These are phyloP conservation scores for Jacana jacana DNA, from an alignment of 2,113 vertebrate genomes.

Conservation along the genomic window DNA sequence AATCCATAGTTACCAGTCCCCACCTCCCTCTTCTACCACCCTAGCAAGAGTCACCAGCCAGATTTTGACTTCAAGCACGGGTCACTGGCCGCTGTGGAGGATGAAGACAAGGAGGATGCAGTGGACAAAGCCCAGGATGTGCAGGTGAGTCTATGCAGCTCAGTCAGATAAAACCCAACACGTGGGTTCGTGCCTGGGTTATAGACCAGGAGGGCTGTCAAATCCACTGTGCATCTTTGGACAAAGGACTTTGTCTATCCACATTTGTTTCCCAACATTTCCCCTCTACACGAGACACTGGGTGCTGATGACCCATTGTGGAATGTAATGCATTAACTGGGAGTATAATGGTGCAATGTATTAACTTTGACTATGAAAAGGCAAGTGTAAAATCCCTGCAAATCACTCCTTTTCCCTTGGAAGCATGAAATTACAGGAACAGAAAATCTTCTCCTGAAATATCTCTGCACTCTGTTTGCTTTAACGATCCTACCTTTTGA, in stretches of 20 bases:
- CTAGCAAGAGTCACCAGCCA: background rate
- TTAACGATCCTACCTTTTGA: conserved; percentile 10
- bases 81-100: background rate
- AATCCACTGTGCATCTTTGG: background rate
- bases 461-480: background rate
- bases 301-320: background rate
- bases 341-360: background rate
- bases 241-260: background rate
- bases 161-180: background rate
- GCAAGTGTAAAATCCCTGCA: background rate
- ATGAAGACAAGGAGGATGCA: background rate
- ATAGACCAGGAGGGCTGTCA: background rate
- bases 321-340: background rate
- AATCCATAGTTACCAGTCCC: fast-evolving
- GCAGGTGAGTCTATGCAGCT: background rate
- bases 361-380: background rate
- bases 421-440: background rate
- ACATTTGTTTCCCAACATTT: background rate
- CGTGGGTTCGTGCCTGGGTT: fast-evolving
- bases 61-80: background rate
- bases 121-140: background rate
- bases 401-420: background rate
- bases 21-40: background rate
- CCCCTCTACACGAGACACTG: background rate
- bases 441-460: background rate